Evolutionary conservation across 92 coral and sea anemone genomes (phyloP).

Genomic region (Blastomussa wellsi): DNA sequence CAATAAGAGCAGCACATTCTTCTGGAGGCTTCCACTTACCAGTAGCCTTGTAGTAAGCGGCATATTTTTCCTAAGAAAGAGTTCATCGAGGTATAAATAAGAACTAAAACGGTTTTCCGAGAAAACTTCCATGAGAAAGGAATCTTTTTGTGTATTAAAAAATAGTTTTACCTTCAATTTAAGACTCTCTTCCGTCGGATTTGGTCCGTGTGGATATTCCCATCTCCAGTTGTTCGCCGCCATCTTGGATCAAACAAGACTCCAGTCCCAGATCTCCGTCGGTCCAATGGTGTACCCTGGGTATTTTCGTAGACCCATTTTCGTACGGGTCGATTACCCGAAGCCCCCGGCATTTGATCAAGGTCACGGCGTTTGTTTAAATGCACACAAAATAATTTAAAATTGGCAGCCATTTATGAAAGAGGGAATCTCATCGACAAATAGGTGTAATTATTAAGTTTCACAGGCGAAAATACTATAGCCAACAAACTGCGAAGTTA

Average conservation of each 20-base stretch:
- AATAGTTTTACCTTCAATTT: constrained; percentile 60
- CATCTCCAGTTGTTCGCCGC: constrained; percentile 44
- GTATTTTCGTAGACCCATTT: too few species aligned
- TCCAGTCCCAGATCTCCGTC: constrained; percentile 23
- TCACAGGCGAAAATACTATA: too few species aligned
- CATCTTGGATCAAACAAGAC: constrained; percentile 62
- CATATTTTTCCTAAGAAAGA: constrained; percentile 30
- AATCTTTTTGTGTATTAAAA: background rate
- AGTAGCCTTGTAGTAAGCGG: constrained; percentile 37
- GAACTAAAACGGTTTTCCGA: background rate
- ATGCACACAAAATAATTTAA: too few species aligned
- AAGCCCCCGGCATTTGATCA: too few species aligned
- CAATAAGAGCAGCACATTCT: constrained; percentile 61
- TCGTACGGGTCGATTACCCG: too few species aligned
- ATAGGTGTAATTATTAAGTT: too few species aligned
- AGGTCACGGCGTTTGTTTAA: too few species aligned
- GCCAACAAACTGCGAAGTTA: too few species aligned
- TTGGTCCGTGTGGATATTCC: constrained; percentile 64
- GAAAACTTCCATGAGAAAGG: background rate
- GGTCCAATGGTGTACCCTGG: background rate
- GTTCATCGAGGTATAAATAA: background rate
- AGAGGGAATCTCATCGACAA: too few species aligned
- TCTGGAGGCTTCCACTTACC: constrained; percentile 61
- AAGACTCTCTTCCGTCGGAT: constrained; percentile 76
- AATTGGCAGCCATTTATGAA: too few species aligned